Evolutionary conservation across 2,888 invertebrate species (phyloP).

Genomic region (Gandaritis pyraliata): DNA sequence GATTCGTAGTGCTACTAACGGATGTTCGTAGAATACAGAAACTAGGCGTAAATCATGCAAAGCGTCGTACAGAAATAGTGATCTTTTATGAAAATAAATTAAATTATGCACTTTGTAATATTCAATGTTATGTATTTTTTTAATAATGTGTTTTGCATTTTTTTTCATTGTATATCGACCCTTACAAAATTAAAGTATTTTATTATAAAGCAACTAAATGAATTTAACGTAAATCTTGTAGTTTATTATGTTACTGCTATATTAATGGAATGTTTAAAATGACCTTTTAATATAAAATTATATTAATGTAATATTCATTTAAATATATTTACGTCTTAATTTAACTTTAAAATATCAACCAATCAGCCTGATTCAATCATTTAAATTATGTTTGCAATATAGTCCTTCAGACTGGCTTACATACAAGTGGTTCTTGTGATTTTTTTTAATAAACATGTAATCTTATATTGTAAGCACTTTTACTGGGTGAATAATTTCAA

Average conservation of each 20-base stretch:
- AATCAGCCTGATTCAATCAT: conserved; percentile 3
- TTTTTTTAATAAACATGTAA: too few relatives aligned
- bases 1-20: too few relatives aligned
- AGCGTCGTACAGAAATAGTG: neutral
- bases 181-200: too few relatives aligned
- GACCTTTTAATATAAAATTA: neutral
- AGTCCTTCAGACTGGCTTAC: too few relatives aligned
- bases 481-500: too few relatives aligned
- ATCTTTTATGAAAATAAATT: conserved; percentile 1
- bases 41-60: neutral
- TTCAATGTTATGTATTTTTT: too few relatives aligned
- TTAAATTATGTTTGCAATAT: neutral
- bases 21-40: too few relatives aligned
- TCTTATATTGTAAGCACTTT: too few relatives aligned
- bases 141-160: neutral
- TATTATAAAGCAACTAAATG: neutral
- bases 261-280: conserved; percentile 15
- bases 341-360: conserved; percentile 15
- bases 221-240: neutral
- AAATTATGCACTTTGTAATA: neutral
- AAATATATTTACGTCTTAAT: conserved; percentile 8
- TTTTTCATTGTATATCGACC: neutral
- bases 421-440: neutral
- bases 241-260: neutral
- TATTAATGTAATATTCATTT: conserved; percentile 3